Evolutionary conservation across 2,888 invertebrate species (phyloP), one percentile per base, ranked within the genome.

Genomic region (Erannis defoliaria): DNA sequence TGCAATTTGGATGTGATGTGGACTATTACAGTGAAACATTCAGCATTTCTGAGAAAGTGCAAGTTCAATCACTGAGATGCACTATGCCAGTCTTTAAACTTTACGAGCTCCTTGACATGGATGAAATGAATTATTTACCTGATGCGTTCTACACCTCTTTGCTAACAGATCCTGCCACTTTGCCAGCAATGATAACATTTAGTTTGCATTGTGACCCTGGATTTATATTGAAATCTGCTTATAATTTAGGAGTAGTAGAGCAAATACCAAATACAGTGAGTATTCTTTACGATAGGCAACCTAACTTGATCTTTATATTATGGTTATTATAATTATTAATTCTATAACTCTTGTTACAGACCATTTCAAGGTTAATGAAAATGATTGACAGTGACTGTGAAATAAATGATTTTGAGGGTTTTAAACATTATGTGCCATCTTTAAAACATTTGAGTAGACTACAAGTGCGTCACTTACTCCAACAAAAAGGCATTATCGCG

Each of bases 71-170:
- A 16, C 2, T 37, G 5, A n/a, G 35, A 26, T n/a, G 33, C 12
- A 4, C 19, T 0, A 5, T 18, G n/a, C 23, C 54, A 23, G 10
- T 35, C n/a, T 37, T 51, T 10, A 42, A 23, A 21, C 26, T 42
- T 12, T 37, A 21, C 2, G 29, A 26, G 5, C 33, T 37, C 10
- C 19, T 26, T 5, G 54, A 60, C 45, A 33, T 31, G 19, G 56
- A 66, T 45, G 70, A 66, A 51, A 72, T 71, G 6, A 66, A 71
- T 4, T 72, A 74, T 38, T 74, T 93, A 23, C 90, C 93, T 1
- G 93, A 93, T 82, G 89, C 86, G 9, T 87, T 93, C 49, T 66
- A 88, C 18, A 87, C 88, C 21, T 84, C 92, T 3, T 45, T 93
- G 16, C 81, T 82, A 35, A 74, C 84, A 23, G 82, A 86, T 38